A percentile compares a stretch with the other conserved stretches of the same genome.
Evolutionary conservation across 2,888 invertebrate genomes (phyloP).

Genomic region (Ferdinandea cuprea): DNA sequence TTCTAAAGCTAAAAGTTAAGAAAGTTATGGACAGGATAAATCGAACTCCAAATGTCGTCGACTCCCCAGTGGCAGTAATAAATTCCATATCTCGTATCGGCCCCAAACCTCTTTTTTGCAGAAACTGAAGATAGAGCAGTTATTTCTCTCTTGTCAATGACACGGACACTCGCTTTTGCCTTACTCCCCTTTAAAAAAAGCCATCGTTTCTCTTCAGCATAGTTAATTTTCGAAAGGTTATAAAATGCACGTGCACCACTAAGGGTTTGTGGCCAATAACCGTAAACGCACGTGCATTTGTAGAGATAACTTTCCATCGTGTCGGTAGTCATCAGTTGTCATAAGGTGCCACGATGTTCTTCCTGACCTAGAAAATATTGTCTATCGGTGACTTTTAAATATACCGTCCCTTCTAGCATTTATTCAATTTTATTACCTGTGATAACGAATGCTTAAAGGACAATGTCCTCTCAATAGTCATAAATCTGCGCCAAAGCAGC

Average conservation of each 20-base stretch:
- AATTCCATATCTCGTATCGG: slow-evolving; percentile 12
- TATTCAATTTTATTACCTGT: slow-evolving; percentile 39
- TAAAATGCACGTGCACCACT: slow-evolving; percentile 13
- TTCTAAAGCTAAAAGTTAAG: slow-evolving; percentile 5
- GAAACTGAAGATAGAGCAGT: neutral
- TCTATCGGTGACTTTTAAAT: neutral
- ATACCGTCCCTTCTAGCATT: neutral
- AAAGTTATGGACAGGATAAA: slow-evolving; percentile 37
- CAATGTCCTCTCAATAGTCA: slow-evolving; percentile 34
- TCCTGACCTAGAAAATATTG: slow-evolving; percentile 10
- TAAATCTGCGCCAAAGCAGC: slow-evolving; percentile 32
- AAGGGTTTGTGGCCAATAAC: too few species aligned
- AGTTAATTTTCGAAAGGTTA: neutral
- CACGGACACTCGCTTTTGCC: neutral
- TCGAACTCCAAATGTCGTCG: slow-evolving; percentile 12
- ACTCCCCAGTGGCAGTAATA: slow-evolving; percentile 3
- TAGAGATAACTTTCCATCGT: neutral
- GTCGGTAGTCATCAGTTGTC: neutral
- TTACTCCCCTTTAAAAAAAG: neutral
- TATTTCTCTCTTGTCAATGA: neutral
- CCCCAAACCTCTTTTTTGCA: neutral
- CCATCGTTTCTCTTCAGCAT: too few species aligned
- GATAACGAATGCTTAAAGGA: slow-evolving; percentile 37
- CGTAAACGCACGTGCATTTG: too few species aligned
- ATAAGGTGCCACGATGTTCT: neutral